Conservation (phyloP, 2,888 invertebrate species). For the Isoperla grammatica region DNA sequence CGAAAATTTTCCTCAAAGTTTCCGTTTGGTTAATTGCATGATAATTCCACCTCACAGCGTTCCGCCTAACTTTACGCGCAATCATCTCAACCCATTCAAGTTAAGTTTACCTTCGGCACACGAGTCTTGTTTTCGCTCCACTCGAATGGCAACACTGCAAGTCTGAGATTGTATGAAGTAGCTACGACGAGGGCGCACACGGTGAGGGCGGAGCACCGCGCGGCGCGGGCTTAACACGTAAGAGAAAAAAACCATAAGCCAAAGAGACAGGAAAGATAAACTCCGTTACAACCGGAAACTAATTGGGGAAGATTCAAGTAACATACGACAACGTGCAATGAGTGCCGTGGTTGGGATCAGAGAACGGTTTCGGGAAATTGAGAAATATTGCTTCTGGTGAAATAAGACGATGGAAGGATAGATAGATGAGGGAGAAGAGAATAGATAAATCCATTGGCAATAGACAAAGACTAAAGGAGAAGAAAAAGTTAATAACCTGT, state of each 20-base stretch:
- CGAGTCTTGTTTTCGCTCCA: too few species aligned
- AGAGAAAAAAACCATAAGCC: neutral
- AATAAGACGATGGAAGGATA: neutral
- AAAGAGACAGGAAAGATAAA: constrained; percentile 1
- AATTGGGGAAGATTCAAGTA: constrained; percentile 11
- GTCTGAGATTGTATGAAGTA: neutral
- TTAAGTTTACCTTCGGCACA: too few species aligned
- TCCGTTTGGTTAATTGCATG: too few species aligned
- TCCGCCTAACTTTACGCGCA: too few species aligned
- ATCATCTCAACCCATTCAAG: too few species aligned
- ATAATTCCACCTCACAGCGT: too few species aligned
- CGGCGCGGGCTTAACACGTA: neutral
- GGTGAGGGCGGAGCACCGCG: neutral
- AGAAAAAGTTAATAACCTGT: constrained; percentile 11
- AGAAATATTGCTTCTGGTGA: constrained; percentile 3
- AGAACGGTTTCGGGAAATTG: neutral
- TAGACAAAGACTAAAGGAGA: neutral
- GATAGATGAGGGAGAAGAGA: neutral
- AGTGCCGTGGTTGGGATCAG: constrained; percentile 3
- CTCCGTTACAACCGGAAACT: neutral
- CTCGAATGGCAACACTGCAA: too few species aligned
- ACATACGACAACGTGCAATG: constrained; percentile 5
- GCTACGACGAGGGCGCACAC: neutral
- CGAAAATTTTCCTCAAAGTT: too few species aligned
- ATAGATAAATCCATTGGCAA: too few species aligned